These are phyloP conservation scores for Palythoa heliodiscus DNA, from an alignment of 92 coral and sea anemone species.

Conservation along the genomic window DNA sequence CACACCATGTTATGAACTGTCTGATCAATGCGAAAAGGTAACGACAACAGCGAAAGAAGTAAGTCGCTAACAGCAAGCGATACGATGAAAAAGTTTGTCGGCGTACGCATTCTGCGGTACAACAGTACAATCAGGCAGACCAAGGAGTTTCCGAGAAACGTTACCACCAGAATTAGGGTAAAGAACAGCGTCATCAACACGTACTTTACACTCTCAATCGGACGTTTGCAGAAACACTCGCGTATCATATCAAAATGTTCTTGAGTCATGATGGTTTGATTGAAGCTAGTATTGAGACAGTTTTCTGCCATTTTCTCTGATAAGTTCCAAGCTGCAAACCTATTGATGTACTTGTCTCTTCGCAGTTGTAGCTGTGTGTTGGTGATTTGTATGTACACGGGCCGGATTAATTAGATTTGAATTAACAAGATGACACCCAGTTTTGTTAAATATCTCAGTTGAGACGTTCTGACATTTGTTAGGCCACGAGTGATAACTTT, in stretches of 20 bases:
- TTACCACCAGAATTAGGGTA: conserved; percentile 66
- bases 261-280: conserved; percentile 10
- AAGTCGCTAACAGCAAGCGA: conserved; percentile 92
- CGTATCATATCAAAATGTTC: neutral
- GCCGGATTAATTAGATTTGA: conserved; percentile 25
- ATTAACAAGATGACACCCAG: neutral
- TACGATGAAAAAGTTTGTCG: conserved; percentile 88
- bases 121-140: conserved; percentile 78
- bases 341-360: neutral
- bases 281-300: conserved; percentile 1
- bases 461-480: conserved; percentile 16
- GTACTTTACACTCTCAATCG: conserved; percentile 42
- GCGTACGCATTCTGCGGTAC: conserved; percentile 78
- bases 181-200: conserved; percentile 68
- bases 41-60: conserved; percentile 62
- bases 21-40: conserved; percentile 82
- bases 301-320: conserved; percentile 8
- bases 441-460: conserved; percentile 6
- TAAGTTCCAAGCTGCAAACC: neutral
- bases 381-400: neutral
- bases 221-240: conserved; percentile 9
- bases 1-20: conserved; percentile 72
- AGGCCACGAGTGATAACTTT: neutral
- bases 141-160: conserved; percentile 80
- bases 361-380: neutral